Conservation (phyloP, 2,797 vertebrate genomes). For the Prionace glauca region DNA sequence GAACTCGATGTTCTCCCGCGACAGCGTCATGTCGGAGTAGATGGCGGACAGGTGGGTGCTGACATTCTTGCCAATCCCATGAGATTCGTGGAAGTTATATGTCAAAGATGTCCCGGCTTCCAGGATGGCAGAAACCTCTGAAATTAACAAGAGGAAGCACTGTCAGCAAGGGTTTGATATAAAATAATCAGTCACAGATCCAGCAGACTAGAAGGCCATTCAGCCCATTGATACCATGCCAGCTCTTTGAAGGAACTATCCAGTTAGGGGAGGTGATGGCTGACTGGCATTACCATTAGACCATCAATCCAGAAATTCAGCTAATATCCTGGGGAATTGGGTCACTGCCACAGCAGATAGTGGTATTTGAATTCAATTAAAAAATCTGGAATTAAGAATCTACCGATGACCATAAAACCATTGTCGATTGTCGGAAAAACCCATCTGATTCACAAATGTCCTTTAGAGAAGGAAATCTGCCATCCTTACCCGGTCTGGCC, state of each 20-base stretch:
- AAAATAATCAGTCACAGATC: neutral
- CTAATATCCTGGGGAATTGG: too few species aligned
- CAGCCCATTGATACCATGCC: neutral
- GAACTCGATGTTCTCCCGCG: constrained; percentile 78
- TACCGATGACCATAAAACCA: too few species aligned
- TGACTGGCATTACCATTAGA: too few species aligned
- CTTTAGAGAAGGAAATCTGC: too few species aligned
- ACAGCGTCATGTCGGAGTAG: constrained; percentile 64
- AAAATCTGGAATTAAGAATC: too few species aligned
- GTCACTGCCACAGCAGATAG: too few species aligned
- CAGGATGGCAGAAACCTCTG: constrained; percentile 92
- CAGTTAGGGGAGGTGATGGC: neutral
- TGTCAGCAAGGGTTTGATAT: neutral
- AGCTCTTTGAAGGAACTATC: neutral
- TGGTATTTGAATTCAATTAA: too few species aligned
- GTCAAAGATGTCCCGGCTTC: constrained; percentile 79
- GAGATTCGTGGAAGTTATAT: constrained; percentile 88
- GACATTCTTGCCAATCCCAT: constrained; percentile 82
- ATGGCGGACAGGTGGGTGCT: constrained; percentile 70
- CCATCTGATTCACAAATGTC: too few species aligned
- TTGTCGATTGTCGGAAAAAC: too few species aligned
- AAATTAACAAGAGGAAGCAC: constrained; percentile 46
- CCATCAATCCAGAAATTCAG: too few species aligned
- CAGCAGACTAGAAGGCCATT: neutral
- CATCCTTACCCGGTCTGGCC: too few species aligned